phyloP scores from a whole-genome alignment of 2,113 vertebrate genomes.

The Cololabis saira region DNA sequence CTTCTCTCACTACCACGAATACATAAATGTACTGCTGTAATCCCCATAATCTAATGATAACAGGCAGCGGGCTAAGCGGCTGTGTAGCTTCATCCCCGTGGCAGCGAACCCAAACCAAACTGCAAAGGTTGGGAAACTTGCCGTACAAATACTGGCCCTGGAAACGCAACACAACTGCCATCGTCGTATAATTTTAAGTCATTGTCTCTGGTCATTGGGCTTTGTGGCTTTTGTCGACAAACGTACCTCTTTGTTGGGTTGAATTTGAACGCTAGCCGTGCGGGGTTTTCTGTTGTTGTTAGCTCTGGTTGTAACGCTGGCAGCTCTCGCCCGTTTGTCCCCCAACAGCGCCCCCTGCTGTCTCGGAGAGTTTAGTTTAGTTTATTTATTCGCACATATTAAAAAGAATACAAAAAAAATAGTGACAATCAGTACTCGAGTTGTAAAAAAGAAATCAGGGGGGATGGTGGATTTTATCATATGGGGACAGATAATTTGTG shows the following conservation, averaged over 20 bases:
- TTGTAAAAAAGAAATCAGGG: too few relatives aligned
- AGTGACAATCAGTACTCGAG: too few relatives aligned
- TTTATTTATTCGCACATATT: too few relatives aligned
- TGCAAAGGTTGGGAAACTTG: conserved; percentile 39
- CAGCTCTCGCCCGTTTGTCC: neutral
- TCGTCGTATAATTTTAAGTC: neutral
- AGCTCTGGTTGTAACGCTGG: conserved; percentile 45
- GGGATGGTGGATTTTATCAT: too few relatives aligned
- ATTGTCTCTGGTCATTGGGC: accelerated
- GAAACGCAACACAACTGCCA: neutral
- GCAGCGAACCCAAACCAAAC: conserved; percentile 48
- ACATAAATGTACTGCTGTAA: conserved; percentile 11
- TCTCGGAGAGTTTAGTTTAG: conserved; percentile 23
- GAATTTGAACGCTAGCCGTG: conserved; percentile 38
- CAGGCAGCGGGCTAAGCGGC: conserved; percentile 28
- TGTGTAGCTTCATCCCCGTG: conserved; percentile 41
- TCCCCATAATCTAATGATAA: conserved; percentile 24
- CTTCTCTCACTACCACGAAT: neutral
- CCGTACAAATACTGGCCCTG: neutral
- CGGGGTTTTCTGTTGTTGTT: conserved; percentile 72
- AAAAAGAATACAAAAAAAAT: too few relatives aligned
- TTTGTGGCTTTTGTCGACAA: neutral
- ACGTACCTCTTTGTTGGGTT: conserved; percentile 58
- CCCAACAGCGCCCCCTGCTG: conserved; percentile 30
- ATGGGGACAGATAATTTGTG: too few relatives aligned